Conservation (phyloP, 2,888 invertebrate species). For the Hydriomena furcata region DNA sequence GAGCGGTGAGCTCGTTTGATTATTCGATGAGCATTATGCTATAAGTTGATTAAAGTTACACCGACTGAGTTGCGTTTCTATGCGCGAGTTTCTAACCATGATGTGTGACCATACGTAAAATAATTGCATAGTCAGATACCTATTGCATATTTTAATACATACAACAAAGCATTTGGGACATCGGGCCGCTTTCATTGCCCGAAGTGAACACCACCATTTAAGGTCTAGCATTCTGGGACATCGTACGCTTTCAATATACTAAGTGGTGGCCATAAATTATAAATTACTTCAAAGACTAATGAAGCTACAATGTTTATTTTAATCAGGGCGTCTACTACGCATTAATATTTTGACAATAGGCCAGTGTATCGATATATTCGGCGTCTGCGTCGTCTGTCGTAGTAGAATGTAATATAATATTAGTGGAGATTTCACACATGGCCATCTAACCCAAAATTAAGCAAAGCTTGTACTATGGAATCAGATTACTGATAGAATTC, state of each 20-base stretch:
- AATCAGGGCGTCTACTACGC: too few species aligned
- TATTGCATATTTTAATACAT: constrained; percentile 45
- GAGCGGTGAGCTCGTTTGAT: not conserved
- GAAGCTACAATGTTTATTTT: too few species aligned
- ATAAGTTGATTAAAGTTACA: too few species aligned
- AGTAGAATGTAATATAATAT: too few species aligned
- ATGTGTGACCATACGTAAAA: constrained; percentile 44
- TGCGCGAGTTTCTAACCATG: not conserved
- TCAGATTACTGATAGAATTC: too few species aligned
- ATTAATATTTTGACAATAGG: too few species aligned
- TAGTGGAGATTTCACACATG: too few species aligned
- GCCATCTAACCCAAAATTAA: too few species aligned
- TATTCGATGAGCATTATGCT: too few species aligned
- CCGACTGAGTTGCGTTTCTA: constrained; percentile 16
- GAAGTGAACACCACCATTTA: constrained; percentile 48
- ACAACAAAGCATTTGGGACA: constrained; percentile 54
- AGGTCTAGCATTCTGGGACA: constrained; percentile 41
- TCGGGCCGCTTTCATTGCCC: constrained; percentile 51
- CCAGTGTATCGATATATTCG: too few species aligned
- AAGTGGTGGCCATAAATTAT: constrained; percentile 7
- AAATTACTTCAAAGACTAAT: not conserved
- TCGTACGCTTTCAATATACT: constrained; percentile 36
- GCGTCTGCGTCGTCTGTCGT: too few species aligned
- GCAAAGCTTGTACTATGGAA: too few species aligned
- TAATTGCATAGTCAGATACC: constrained; percentile 37